A percentile compares a stretch with the other conserved stretches of the same genome.
These are phyloP conservation scores for Euplagia quadripunctaria DNA, from an alignment of 2,888 invertebrate genomes.

Conservation along the genomic window DNA sequence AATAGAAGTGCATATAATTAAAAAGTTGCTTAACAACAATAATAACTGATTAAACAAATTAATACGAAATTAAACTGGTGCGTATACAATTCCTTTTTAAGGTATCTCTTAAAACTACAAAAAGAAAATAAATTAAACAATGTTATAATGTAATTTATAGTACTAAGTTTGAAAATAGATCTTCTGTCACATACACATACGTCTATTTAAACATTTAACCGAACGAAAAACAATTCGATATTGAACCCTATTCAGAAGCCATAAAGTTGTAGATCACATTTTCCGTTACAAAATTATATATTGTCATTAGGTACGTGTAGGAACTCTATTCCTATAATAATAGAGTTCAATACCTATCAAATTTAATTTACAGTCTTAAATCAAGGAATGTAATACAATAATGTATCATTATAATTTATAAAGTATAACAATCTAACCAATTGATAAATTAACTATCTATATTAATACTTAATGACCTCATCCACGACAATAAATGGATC, in stretches of 20 bases:
- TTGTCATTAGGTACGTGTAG: not conserved
- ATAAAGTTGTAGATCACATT: not conserved
- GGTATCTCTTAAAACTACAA: not conserved
- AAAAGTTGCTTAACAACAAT: not conserved
- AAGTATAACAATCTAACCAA: conserved; percentile 20
- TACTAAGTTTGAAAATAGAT: not conserved
- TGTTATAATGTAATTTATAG: not conserved
- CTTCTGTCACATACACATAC: not conserved
- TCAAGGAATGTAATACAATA: conserved; percentile 28
- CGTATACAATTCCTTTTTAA: not conserved
- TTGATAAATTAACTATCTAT: conserved; percentile 20
- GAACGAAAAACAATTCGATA: not conserved
- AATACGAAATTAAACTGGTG: conserved; percentile 1
- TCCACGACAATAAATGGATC: not conserved
- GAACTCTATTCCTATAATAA: not conserved
- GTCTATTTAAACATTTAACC: not conserved
- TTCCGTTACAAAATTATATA: not conserved
- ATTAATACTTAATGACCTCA: conserved; percentile 47
- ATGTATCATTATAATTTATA: conserved; percentile 12
- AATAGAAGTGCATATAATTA: not conserved
- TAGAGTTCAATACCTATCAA: conserved; percentile 33
- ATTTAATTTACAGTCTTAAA: conserved; percentile 8
- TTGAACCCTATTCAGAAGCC: not conserved
- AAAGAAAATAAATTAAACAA: conserved; percentile 1
- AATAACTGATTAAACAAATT: not conserved